Evolutionary conservation across 2,797 vertebrate species (phyloP).

Genomic region (Phoxinus dragarum): DNA sequence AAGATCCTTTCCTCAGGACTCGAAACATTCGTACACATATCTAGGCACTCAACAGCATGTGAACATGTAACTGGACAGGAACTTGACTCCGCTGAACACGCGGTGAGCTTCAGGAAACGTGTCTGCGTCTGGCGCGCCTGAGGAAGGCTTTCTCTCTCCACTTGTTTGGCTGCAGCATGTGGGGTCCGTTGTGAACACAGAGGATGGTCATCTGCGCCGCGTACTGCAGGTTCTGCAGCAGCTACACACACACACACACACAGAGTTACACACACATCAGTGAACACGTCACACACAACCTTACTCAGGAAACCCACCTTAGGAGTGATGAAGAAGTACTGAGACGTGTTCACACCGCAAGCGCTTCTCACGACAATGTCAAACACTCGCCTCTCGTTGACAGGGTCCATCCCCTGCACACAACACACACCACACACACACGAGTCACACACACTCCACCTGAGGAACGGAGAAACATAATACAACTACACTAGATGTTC

Average conservation of each 20-base stretch:
- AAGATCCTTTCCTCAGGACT: too few species aligned
- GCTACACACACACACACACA: constrained; percentile 73
- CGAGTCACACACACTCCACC: neutral
- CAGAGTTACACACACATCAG: neutral
- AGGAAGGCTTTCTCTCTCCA: constrained; percentile 83
- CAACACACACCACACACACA: neutral
- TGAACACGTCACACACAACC: neutral
- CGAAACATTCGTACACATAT: too few species aligned
- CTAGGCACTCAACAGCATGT: too few species aligned
- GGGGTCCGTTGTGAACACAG: constrained; percentile 90
- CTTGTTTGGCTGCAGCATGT: constrained; percentile 81
- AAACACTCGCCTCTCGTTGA: constrained; percentile 95
- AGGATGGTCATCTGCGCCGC: constrained; percentile 89
- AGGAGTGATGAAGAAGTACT: constrained; percentile 97
- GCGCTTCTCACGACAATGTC: constrained; percentile 93
- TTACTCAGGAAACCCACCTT: constrained; percentile 81
- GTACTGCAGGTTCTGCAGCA: constrained; percentile 91
- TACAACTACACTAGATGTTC: neutral
- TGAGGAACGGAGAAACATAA: neutral
- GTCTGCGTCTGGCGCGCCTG: constrained; percentile 56
- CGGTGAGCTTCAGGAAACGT: neutral
- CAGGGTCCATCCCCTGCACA: constrained; percentile 93
- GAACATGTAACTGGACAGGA: too few species aligned
- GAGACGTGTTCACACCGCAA: constrained; percentile 89
- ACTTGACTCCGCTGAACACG: too few species aligned